Conservation (phyloP, 2,797 vertebrate genomes). For the Bovichtus variegatus region DNA sequence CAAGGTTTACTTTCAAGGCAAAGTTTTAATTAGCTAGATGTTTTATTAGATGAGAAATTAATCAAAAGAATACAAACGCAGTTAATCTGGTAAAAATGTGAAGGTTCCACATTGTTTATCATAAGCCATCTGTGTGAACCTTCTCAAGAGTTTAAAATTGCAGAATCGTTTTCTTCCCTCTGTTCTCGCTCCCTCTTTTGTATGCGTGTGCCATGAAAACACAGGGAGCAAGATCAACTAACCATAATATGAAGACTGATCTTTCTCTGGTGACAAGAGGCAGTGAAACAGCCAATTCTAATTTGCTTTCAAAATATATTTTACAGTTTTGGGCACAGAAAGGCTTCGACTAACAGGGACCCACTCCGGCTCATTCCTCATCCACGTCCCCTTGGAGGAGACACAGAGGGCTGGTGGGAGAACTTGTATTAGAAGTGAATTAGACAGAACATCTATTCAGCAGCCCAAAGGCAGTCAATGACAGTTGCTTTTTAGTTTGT, state of each 20-base stretch:
- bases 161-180: constrained; percentile 69
- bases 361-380: constrained; percentile 64
- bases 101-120: constrained; percentile 80
- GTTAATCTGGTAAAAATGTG: constrained; percentile 83
- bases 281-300: constrained; percentile 67
- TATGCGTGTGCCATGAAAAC: constrained; percentile 54
- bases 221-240: constrained; percentile 53
- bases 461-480: constrained; percentile 56
- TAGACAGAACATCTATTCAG: constrained; percentile 74
- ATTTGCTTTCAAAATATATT: constrained; percentile 71
- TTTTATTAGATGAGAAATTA: constrained; percentile 85
- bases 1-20: constrained; percentile 81
- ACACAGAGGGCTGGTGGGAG: constrained; percentile 56
- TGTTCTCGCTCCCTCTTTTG: constrained; percentile 57
- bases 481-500: constrained; percentile 41
- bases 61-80: constrained; percentile 82
- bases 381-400: constrained; percentile 50
- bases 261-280: constrained; percentile 64
- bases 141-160: constrained; percentile 70
- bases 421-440: constrained; percentile 72
- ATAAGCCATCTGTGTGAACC: constrained; percentile 83
- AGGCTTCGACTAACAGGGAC: constrained; percentile 58
- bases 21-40: constrained; percentile 83
- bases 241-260: constrained; percentile 50
- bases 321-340: constrained; percentile 60